Conservation (phyloP, 2,888 invertebrate genomes). For the Acleris holmiana region DNA sequence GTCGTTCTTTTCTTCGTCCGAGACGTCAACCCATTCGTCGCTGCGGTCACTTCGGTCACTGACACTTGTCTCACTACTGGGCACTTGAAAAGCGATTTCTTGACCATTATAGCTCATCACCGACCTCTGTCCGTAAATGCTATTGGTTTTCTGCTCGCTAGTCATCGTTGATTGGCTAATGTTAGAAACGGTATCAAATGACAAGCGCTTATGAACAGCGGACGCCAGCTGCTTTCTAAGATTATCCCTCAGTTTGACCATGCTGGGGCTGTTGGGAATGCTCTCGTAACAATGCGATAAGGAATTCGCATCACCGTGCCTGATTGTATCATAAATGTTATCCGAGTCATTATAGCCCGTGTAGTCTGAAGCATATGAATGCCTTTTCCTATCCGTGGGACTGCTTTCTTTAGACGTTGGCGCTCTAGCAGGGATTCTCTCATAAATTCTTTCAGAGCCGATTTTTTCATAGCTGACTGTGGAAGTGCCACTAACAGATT, state of each 20-base stretch:
- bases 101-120: conserved; percentile 78
- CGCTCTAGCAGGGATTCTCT: conserved; percentile 69
- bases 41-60: conserved; percentile 86
- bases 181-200: conserved; percentile 77
- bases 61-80: conserved; percentile 84
- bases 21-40: conserved; percentile 88
- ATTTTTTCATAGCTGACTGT: conserved; percentile 78
- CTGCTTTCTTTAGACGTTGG: conserved; percentile 70
- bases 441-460: conserved; percentile 77
- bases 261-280: conserved; percentile 79
- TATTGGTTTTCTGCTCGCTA: conserved; percentile 86
- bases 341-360: conserved; percentile 78
- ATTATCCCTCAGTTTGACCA: conserved; percentile 72
- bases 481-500: conserved; percentile 77
- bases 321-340: conserved; percentile 87
- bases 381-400: conserved; percentile 68
- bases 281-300: conserved; percentile 86
- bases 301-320: conserved; percentile 77
- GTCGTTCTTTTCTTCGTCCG: conserved; percentile 82
- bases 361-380: conserved; percentile 72
- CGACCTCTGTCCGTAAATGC: conserved; percentile 83
- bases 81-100: conserved; percentile 79
- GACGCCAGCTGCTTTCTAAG: conserved; percentile 66
- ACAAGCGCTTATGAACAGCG: conserved; percentile 70
- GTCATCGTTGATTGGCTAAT: conserved; percentile 82